Percentiles rank a stretch among this genome's conserved stretches.
Evolutionary conservation across 2,888 invertebrate genomes (phyloP).

Genomic region (Thymelicus acteon): DNA sequence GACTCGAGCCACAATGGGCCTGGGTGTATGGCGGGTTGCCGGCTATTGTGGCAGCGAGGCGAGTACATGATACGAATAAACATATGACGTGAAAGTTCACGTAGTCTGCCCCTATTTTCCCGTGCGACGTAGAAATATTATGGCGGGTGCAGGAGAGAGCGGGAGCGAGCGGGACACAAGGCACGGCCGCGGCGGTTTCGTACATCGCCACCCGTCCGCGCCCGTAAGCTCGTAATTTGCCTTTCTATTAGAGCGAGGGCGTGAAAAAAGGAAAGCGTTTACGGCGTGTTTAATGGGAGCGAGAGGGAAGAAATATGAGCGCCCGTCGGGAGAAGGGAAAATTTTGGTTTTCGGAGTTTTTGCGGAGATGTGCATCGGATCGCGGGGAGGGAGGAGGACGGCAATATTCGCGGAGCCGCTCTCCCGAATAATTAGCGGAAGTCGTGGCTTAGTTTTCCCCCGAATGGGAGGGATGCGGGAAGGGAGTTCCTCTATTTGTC

Average conservation of each 20-base stretch:
- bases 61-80: constrained; percentile 59
- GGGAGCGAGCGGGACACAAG: constrained; percentile 70
- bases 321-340: constrained; percentile 82
- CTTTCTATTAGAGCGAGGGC: constrained; percentile 85
- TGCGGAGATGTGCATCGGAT: constrained; percentile 82
- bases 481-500: constrained; percentile 83
- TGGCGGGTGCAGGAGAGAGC: constrained; percentile 45
- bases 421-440: constrained; percentile 82
- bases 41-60: constrained; percentile 42
- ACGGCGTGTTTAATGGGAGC: constrained; percentile 84
- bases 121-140: constrained; percentile 67
- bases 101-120: constrained; percentile 75
- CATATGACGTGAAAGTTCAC: constrained; percentile 80
- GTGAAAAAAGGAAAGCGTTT: constrained; percentile 86
- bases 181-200: constrained; percentile 76
- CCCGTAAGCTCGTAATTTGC: constrained; percentile 85
- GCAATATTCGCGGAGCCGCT: constrained; percentile 71
- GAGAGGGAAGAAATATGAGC: constrained; percentile 84
- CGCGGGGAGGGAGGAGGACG: constrained; percentile 74
- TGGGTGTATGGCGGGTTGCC: constrained; percentile 21
- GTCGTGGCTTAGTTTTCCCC: constrained; percentile 83
- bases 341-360: constrained; percentile 84
- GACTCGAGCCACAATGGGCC: constrained; percentile 16
- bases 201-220: constrained; percentile 85
- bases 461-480: constrained; percentile 70